These are phyloP conservation scores for Xylota sylvarum DNA, from an alignment of 2,888 invertebrate species.

Conservation along the genomic window DNA sequence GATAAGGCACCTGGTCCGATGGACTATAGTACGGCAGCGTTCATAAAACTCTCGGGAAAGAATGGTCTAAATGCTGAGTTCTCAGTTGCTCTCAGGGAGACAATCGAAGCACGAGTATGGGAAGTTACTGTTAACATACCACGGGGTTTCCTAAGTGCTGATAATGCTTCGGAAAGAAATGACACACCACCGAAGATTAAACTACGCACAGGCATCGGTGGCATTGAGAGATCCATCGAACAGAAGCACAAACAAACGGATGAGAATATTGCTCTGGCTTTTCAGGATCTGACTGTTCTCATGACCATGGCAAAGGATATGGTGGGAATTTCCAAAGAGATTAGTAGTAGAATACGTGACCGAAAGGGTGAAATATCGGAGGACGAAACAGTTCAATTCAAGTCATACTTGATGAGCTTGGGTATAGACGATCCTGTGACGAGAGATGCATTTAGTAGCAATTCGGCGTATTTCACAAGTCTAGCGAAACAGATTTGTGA, in stretches of 20 bases:
- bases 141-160: conserved; percentile 27
- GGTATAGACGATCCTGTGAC: conserved; percentile 99
- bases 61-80: conserved; percentile 91
- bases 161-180: conserved; percentile 79
- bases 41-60: conserved; percentile 94
- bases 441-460: conserved; percentile 94
- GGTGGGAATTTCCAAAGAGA: conserved; percentile 96
- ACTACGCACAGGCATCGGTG: conserved; percentile 95
- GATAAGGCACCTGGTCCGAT: conserved; percentile 91
- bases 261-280: conserved; percentile 95
- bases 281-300: conserved; percentile 96
- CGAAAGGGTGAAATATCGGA: conserved; percentile 98
- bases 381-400: conserved; percentile 98
- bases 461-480: conserved; percentile 93
- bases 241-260: conserved; percentile 96
- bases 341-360: conserved; percentile 96
- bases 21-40: conserved; percentile 89
- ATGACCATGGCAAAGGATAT: conserved; percentile 99
- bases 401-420: conserved; percentile 97
- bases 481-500: conserved; percentile 94
- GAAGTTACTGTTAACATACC: conserved; percentile 82
- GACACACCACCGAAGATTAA: conserved; percentile 85
- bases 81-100: conserved; percentile 87
- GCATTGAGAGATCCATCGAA: conserved; percentile 96
- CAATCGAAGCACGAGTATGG: conserved; percentile 89